Percentiles rank a stretch among this genome's conserved stretches.
Evolutionary conservation across 2,113 vertebrate genomes (phyloP).

Genomic region (Serinus canaria): DNA sequence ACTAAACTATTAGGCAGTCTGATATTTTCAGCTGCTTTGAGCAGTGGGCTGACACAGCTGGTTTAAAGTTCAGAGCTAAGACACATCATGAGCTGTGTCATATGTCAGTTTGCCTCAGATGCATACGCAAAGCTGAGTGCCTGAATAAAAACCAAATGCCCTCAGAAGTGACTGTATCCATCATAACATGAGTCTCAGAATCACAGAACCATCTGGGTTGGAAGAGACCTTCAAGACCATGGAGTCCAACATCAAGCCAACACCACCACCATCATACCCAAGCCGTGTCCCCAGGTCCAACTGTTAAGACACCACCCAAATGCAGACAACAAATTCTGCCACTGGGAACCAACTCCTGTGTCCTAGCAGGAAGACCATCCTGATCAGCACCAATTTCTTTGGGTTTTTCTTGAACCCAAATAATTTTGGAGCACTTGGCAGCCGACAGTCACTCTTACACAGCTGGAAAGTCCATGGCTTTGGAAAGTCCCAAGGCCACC

Average conservation of each 20-base stretch:
- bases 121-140: background rate
- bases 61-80: conserved; percentile 21
- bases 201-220: background rate
- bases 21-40: conserved; percentile 23
- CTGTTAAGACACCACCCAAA: background rate
- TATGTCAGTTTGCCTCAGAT: background rate
- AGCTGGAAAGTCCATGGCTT: background rate
- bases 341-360: background rate
- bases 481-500: fast-evolving
- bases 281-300: background rate
- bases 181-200: background rate
- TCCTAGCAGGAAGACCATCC: background rate
- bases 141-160: background rate
- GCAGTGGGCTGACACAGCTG: conserved; percentile 9
- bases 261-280: background rate
- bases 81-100: background rate
- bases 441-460: background rate
- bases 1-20: background rate
- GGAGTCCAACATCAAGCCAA: background rate
- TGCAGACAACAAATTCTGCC: background rate
- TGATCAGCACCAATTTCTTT: background rate
- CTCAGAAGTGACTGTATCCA: background rate
- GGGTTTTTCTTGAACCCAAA: background rate
- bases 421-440: background rate
- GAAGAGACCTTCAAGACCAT: background rate